Base-by-base conservation (phyloP, 2,113 vertebrate species). In the Gallinago undulata region DNA sequence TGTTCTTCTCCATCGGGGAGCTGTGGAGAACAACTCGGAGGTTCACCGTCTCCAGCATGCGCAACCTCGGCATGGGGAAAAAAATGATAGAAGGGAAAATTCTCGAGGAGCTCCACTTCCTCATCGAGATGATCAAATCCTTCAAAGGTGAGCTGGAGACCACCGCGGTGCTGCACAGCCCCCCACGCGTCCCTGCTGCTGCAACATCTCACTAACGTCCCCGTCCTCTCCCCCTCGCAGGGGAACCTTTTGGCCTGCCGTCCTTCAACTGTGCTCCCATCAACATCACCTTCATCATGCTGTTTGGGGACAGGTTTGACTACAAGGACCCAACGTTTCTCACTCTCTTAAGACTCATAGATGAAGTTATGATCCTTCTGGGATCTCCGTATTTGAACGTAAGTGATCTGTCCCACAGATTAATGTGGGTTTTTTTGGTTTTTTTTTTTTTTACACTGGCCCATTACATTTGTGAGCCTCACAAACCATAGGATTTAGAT, bases 251-350 rank as follows among this genome's bases (percentile, higher is more conserved):
- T 25, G 94, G 84, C 8, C 89, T 98, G 69, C 73, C 95, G 0
- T 80, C 97, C 57, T 97, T 98, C 50, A 97, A 98, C 91, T 97
- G 96, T 13, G 98, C 98, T 10, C 97, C 98, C 7, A 97, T 97
- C 95, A 98, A 98, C 33, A 16, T 98, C 94, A 98, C 96, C 80
- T 98, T 98, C 48, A 0, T 81, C 4, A 62, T 98, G 64, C 96
- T 98, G 45, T 98, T 98, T 6, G 98, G 98, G 59, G 97, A 90
- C 60, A 96, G 98, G 55, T 98, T 98, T 41, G 97, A 98, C 72
- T 98, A 98, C 56, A 89, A 79, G 37, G 97, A 98, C 77, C 97
- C 98, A 1, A 76, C 96, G 10, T 98, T 98, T 18, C 39, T 96
- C 70, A 97, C 98, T 24, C 93, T 98, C 59, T 50, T 98, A 82